These are phyloP conservation scores for Sphaerodactylus townsendi DNA, from an alignment of 2,113 vertebrate genomes.

Conservation along the genomic window DNA sequence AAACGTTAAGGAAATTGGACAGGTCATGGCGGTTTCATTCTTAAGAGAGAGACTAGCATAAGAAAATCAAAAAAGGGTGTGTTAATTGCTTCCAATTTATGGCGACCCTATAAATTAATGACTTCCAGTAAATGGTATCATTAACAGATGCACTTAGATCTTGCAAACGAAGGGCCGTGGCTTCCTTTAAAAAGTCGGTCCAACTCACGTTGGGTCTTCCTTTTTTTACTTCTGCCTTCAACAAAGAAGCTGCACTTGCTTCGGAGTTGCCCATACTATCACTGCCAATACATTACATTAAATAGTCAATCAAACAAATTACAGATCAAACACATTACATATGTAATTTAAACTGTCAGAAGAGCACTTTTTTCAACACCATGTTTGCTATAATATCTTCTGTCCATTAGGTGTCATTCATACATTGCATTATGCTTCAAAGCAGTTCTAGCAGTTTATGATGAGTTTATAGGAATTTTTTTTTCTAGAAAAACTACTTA, in stretches of 20 bases:
- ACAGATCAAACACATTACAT: neutral
- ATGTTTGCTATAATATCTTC: conserved; percentile 7
- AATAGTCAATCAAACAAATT: no score
- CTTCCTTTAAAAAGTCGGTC: no score
- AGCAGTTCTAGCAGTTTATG: neutral
- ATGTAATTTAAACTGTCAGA: neutral
- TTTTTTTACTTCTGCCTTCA: neutral
- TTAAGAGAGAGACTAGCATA: neutral
- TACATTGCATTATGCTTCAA: conserved; percentile 8
- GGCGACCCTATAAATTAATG: no score
- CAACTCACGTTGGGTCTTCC: neutral
- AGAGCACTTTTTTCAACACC: neutral
- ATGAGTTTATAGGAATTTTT: conserved; percentile 23
- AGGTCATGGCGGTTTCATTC: neutral
- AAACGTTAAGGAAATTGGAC: conserved; percentile 15
- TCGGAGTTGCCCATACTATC: neutral
- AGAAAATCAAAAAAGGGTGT: neutral
- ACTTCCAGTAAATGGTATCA: no score
- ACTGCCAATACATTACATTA: no score
- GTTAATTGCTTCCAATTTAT: no score
- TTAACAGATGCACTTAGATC: no score
- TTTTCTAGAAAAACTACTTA: neutral
- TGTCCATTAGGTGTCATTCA: conserved; percentile 56
- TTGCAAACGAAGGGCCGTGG: no score
- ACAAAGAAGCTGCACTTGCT: no score